Percentiles rank a stretch among this genome's conserved stretches.
Conservation (phyloP, 2,888 invertebrate genomes). For the Trisateles emortualis region DNA sequence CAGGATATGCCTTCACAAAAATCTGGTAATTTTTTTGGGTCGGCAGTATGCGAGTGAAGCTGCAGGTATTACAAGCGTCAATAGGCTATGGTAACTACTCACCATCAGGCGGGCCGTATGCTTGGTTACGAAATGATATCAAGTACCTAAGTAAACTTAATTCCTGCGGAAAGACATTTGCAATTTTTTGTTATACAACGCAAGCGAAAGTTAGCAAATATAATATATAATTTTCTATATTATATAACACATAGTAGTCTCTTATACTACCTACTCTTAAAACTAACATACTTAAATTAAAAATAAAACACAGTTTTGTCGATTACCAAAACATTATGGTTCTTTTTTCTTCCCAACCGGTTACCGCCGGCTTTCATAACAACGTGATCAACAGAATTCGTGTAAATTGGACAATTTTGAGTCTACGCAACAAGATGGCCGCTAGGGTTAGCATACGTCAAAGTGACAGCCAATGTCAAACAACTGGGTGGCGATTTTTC, state of each 20-base stretch:
- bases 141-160: too few species aligned
- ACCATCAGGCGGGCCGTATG: too few species aligned
- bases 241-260: background rate
- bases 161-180: too few species aligned
- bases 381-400: conserved; percentile 21
- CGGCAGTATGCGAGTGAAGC: too few species aligned
- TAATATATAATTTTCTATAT: background rate
- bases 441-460: conserved; percentile 29
- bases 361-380: conserved; percentile 37
- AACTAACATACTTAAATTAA: conserved; percentile 6
- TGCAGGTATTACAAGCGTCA: too few species aligned
- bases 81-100: too few species aligned
- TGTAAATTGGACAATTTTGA: conserved; percentile 48
- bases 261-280: background rate
- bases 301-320: conserved; percentile 10
- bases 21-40: too few species aligned
- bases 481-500: background rate
- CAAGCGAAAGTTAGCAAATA: too few species aligned
- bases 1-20: too few species aligned
- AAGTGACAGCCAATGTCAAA: conserved; percentile 8
- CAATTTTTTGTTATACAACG: too few species aligned
- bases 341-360: conserved; percentile 29
- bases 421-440: conserved; percentile 19
- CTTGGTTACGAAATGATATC: too few species aligned
- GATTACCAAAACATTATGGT: conserved; percentile 26